Percentiles rank a stretch among this genome's conserved stretches.
phyloP scores from a whole-genome alignment of 2,797 vertebrate genomes.

The Glyptemys insculpta region DNA sequence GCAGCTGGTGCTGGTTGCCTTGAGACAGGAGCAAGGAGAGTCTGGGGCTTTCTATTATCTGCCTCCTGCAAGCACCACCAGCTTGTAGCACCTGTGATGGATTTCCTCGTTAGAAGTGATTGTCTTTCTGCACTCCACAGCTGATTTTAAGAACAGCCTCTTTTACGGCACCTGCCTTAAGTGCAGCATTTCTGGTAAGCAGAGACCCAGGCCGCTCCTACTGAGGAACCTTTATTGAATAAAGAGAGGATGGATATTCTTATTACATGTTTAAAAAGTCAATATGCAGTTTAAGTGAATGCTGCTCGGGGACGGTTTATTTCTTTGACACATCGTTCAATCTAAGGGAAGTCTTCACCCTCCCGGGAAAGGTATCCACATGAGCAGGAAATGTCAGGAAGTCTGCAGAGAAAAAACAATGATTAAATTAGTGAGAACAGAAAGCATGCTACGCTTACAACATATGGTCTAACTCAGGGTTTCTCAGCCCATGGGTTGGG shows the following conservation, averaged over 20 bases:
- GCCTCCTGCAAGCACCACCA: background rate
- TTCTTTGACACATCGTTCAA: conserved; percentile 34
- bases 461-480: background rate
- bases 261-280: background rate
- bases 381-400: conserved; percentile 23
- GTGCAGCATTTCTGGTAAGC: background rate
- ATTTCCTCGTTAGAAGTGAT: background rate
- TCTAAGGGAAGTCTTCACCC: conserved; percentile 8
- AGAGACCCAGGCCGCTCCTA: background rate
- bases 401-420: conserved; percentile 50
- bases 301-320: conserved; percentile 15
- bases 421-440: conserved; percentile 24
- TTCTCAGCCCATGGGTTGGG: background rate
- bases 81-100: background rate
- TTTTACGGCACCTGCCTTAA: background rate
- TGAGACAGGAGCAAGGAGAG: background rate
- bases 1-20: background rate
- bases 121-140: background rate
- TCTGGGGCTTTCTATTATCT: background rate
- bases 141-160: background rate
- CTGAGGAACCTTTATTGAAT: conserved; percentile 64
- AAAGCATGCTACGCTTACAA: background rate
- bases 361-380: conserved; percentile 43
- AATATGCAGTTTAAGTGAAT: background rate
- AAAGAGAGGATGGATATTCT: conserved; percentile 40